These are phyloP conservation scores for Nymphalis polychloros DNA, from an alignment of 2,888 invertebrate genomes.

Conservation along the genomic window DNA sequence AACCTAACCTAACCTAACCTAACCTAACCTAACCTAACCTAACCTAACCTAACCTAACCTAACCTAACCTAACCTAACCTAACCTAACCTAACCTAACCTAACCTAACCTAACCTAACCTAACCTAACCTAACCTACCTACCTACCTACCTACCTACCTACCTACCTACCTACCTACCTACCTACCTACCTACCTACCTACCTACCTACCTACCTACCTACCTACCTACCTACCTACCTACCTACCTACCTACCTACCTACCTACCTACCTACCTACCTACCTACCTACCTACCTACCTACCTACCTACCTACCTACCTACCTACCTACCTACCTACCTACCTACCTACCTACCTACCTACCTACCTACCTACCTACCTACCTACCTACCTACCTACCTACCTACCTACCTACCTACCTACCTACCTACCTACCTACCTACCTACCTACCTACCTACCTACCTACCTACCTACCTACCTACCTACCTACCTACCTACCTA, in stretches of 20 bases:
- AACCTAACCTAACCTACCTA: too few species aligned
- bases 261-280: conserved; percentile 3
- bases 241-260: conserved; percentile 1
- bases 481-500: conserved; percentile 3
- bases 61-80: too few species aligned
- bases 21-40: too few species aligned
- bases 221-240: too few species aligned
- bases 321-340: conserved; percentile 3
- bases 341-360: conserved; percentile 3
- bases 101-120: too few species aligned
- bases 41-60: too few species aligned
- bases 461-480: conserved; percentile 3
- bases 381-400: conserved; percentile 3
- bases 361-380: conserved; percentile 3
- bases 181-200: too few species aligned
- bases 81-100: too few species aligned
- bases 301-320: conserved; percentile 3
- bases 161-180: too few species aligned
- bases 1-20: too few species aligned
- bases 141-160: too few species aligned
- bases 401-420: conserved; percentile 3
- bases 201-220: too few species aligned
- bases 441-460: conserved; percentile 3
- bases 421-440: conserved; percentile 3
- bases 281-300: conserved; percentile 3